A percentile compares a stretch with the other conserved stretches of the same genome.
phyloP scores from a whole-genome alignment of 2,113 vertebrate species.

The Cricetomys ansorgei region DNA sequence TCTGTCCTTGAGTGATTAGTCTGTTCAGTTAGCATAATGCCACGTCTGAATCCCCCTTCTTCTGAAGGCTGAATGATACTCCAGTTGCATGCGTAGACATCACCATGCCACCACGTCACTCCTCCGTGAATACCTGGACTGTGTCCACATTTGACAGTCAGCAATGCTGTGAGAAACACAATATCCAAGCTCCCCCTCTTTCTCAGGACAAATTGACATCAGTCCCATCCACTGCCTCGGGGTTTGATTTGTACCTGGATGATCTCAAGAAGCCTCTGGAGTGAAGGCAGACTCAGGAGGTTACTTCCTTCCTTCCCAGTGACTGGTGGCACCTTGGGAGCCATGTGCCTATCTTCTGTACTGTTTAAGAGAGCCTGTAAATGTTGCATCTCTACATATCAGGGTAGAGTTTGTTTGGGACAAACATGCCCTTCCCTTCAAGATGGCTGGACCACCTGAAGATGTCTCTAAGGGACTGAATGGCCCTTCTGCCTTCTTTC shows the following conservation, averaged over 20 bases:
- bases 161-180: neutral
- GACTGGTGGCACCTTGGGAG: neutral
- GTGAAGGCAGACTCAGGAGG: neutral
- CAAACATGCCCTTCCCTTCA: neutral
- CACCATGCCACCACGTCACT: neutral
- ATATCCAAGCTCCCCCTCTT: neutral
- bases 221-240: neutral
- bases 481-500: neutral
- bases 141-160: neutral
- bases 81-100: rapidly evolving
- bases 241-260: neutral
- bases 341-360: neutral
- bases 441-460: neutral
- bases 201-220: neutral
- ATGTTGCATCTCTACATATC: neutral
- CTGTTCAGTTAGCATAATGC: neutral
- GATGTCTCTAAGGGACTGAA: neutral
- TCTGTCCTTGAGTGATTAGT: neutral
- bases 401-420: no score
- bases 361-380: neutral
- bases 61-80: neutral
- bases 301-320: neutral
- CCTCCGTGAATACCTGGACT: neutral
- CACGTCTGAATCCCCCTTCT: neutral
- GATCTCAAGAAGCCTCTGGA: neutral